These are phyloP conservation scores for Eonycteris spelaea DNA, from an alignment of 2,113 vertebrate species.

Conservation along the genomic window DNA sequence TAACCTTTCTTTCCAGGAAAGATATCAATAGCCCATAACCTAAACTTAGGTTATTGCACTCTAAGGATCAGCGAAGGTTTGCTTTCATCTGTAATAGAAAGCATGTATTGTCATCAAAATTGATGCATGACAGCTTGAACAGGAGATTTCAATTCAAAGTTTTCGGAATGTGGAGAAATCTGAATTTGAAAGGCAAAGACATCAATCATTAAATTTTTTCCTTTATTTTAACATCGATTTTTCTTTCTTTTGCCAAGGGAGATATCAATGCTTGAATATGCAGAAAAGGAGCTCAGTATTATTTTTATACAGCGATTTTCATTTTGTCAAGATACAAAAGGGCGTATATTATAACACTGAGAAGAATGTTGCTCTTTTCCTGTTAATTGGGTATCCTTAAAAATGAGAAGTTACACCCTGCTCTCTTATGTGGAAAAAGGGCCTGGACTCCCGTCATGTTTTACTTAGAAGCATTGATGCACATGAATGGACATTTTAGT, in stretches of 20 bases:
- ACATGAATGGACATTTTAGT: not conserved
- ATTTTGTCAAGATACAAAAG: not conserved
- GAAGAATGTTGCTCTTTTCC: not conserved
- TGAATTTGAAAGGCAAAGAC: not conserved
- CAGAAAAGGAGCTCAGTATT: not conserved
- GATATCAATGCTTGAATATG: not conserved
- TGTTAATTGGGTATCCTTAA: not conserved
- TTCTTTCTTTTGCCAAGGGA: conserved; percentile 15
- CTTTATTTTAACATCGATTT: conserved; percentile 21
- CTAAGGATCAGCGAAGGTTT: not conserved
- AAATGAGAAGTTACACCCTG: not conserved
- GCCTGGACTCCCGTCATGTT: not conserved
- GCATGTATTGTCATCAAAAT: conserved; percentile 29
- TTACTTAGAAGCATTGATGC: not conserved
- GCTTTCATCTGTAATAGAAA: conserved; percentile 34
- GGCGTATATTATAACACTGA: not conserved
- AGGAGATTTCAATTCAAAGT: not conserved
- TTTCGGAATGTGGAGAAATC: conserved; percentile 34
- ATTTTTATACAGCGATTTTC: not conserved
- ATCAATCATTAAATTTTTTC: not conserved
- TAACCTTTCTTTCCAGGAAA: not conserved
- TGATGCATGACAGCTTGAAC: not conserved
- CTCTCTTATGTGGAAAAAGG: not conserved
- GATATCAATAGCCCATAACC: not conserved
- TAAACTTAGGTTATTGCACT: not conserved